Conservation (phyloP, 2,888 invertebrate genomes). For the Synanthedon myopaeformis region DNA sequence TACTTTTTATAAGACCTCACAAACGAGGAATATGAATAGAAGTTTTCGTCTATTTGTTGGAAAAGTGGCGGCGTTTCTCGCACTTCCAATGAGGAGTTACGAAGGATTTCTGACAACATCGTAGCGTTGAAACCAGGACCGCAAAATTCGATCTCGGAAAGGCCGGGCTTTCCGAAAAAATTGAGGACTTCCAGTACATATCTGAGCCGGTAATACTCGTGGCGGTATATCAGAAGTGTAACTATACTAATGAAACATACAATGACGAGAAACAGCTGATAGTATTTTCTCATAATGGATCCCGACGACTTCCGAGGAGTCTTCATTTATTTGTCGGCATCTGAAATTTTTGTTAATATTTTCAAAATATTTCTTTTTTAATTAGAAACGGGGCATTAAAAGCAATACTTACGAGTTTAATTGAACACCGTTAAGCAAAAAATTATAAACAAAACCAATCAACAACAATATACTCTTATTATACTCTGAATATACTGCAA, state of each 20-base stretch:
- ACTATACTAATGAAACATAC: slow-evolving; percentile 79
- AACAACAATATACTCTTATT: too few species aligned
- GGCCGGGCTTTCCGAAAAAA: slow-evolving; percentile 82
- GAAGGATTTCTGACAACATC: slow-evolving; percentile 57
- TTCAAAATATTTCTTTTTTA: too few species aligned
- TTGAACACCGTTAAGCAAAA: too few species aligned
- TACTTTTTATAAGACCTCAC: slow-evolving; percentile 64
- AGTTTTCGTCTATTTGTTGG: slow-evolving; percentile 73
- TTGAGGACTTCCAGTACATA: slow-evolving; percentile 88
- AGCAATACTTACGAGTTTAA: too few species aligned
- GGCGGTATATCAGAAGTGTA: slow-evolving; percentile 83
- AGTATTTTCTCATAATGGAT: slow-evolving; percentile 83
- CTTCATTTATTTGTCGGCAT: slow-evolving; percentile 41
- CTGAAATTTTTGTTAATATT: neutral
- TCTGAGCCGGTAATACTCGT: slow-evolving; percentile 85
- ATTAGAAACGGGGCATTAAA: too few species aligned
- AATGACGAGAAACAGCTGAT: slow-evolving; percentile 79
- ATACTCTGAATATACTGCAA: too few species aligned
- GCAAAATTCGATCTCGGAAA: slow-evolving; percentile 62
- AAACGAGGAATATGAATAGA: slow-evolving; percentile 78
- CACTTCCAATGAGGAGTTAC: slow-evolving; percentile 65
- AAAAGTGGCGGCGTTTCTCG: slow-evolving; percentile 76
- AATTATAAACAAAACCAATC: too few species aligned
- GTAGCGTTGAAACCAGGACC: slow-evolving; percentile 68
- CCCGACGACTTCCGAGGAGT: slow-evolving; percentile 42